Evolutionary conservation across 2,113 vertebrate genomes (phyloP), one percentile per base, ranked within the genome.

Genomic region (Petrocephalus zakoni): DNA sequence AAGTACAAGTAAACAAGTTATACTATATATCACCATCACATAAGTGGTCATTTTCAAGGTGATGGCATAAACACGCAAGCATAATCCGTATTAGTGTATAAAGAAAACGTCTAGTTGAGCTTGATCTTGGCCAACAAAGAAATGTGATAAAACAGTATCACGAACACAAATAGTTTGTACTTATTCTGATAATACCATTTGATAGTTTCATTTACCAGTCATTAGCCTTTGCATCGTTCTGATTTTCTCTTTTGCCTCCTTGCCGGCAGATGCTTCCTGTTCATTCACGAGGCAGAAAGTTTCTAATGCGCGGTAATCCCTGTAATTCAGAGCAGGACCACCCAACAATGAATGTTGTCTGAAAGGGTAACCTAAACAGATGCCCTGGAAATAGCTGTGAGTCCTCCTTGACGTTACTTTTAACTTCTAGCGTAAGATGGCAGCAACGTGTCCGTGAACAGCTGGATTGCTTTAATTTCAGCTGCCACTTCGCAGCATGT

Each of bases 201-300:
- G n/a, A n/a, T n/a, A n/a, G 42, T 42, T 55, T 5, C 1, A 29
- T 85, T 25, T 55, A 56, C 22, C 56, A 17, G 19, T 55, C 4
- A 11, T 3, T 55, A 22, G 17, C 8, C 52, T 55, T 21, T 61
- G 22, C 25, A 78, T 72, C 8, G 37, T 37, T 52, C 49, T 46
- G 49, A 21, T 46, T 87, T 56, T n/a, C 49, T 55, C 84, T 21
- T 52, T 61, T 9, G 42, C 21, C 47, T 19, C 56, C 93, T 93
- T 94, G 91, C 93, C 92, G 92, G 93, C 95, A 95, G 94, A 94
- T 95, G 94, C 93, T 95, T 96, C 94, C 94, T 94, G 92, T 93
- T 94, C 93, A 34, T 89, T 87, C 46, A 37, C 6, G 72, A 81
- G 64, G 53, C 86, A 93, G 93, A 92, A 95, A 93, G 93, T 93